Evolutionary conservation across 1,140 invertebrate genomes (phyloP).

Genomic region (Aphelenchoides besseyi): DNA sequence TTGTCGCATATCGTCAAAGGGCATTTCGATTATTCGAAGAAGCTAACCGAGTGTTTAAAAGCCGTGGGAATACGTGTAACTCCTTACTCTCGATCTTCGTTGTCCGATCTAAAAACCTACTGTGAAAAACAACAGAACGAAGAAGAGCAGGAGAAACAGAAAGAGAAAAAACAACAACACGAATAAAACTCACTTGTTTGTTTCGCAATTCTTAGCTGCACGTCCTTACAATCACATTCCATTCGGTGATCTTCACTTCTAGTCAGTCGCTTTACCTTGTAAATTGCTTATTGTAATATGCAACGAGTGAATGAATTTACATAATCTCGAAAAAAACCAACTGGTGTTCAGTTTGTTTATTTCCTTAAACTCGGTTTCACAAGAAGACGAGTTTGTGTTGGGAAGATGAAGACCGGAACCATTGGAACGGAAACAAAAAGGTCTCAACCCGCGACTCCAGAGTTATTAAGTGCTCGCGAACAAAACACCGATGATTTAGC

Average conservation of each 20-base stretch:
- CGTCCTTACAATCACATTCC: background rate
- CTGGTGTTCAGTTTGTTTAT: no score
- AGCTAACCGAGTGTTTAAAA: conserved; percentile 55
- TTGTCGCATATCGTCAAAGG: conserved; percentile 60
- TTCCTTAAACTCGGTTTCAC: no score
- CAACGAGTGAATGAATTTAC: no score
- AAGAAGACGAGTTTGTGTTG: no score
- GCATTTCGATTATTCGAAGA: conserved; percentile 58
- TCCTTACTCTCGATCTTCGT: conserved; percentile 28
- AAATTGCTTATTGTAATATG: no score
- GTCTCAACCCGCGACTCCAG: no score
- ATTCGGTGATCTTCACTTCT: background rate
- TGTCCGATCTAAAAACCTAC: background rate
- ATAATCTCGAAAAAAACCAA: no score
- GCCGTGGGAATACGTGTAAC: conserved; percentile 56
- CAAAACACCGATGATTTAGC: background rate
- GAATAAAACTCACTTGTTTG: background rate
- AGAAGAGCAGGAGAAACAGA: background rate
- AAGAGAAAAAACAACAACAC: background rate
- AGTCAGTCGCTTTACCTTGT: no score
- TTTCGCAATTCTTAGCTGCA: no score
- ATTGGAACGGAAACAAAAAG: no score
- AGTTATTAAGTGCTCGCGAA: no score
- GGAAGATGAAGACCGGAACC: no score
- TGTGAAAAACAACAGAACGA: conserved; percentile 3